Evolutionary conservation across 35 echinoderm and acorn worm genomes (phyloP), one percentile per base, ranked within the genome.

Genomic region (Hemicentrotus pulcherrimus): DNA sequence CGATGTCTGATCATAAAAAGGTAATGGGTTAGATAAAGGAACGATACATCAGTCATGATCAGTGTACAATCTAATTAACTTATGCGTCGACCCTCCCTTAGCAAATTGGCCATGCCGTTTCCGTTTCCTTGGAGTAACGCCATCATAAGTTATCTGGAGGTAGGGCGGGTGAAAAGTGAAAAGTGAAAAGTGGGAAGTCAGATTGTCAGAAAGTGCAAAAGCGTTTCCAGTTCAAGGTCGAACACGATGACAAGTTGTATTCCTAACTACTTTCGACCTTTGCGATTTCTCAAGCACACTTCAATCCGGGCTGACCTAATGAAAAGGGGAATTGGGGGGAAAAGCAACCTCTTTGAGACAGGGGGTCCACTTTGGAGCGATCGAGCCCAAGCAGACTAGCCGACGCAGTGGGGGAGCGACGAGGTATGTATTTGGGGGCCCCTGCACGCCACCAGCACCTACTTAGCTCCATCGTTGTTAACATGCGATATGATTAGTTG

Each of bases 401-500:
- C 86, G 18, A 31, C 87, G 19, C 88, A n/a, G 31, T 90, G 13
- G 88, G 88, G 88, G 88, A 90, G 31, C 88, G 88, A 45, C 13
- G 88, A 16, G 88, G 88, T 45, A 90, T 90, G 88, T 16, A 45
- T 14, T 89, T 86, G 14, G 7, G 10, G 12, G 88, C 88, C 32
- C 88, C 32, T 22, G 4, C 6, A 28, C 46, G 13, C 46, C 32
- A 45, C 12, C 88, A 41, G 9, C 88, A 6, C 6, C 32, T 2
- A 90, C 88, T 47, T 45, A 11, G 19, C 88, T 90, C 19, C 88
- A 9, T 33, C 32, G 88, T 31, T 45, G 88, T 90, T 47, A 45
- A 45, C 46, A 90, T 90, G 88, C 24, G 46, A 90, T 90, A 16
- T 47, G 88, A 90, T 90, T 90, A 90, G 88, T 16, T 45, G 46